phyloP scores from a whole-genome alignment of 2,797 vertebrate genomes.

The Apodemus agrarius region DNA sequence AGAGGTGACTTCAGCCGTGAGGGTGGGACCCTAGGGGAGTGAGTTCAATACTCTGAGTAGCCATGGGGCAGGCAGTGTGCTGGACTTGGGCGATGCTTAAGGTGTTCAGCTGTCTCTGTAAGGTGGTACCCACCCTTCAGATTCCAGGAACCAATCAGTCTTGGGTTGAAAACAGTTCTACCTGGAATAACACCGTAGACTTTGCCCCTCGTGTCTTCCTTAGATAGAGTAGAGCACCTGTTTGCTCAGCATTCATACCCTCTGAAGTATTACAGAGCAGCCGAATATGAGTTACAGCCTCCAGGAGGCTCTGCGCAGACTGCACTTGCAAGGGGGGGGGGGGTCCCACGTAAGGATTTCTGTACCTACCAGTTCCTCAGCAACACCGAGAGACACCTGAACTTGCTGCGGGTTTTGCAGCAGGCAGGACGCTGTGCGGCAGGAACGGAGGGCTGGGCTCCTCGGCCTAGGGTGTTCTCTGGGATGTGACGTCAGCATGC shows the following conservation, averaged over 20 bases:
- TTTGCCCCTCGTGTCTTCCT: background rate
- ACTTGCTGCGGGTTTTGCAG: background rate
- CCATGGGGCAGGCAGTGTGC: background rate
- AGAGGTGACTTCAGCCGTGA: background rate
- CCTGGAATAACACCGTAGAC: background rate
- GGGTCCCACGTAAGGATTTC: background rate
- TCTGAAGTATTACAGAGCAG: background rate
- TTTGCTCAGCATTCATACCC: background rate
- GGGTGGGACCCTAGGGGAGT: too few relatives aligned
- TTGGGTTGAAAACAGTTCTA: background rate
- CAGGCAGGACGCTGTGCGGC: background rate
- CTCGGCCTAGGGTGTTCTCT: background rate
- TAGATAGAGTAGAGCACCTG: background rate
- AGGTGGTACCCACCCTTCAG: background rate
- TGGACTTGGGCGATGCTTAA: background rate
- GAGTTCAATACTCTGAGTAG: background rate
- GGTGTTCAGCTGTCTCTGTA: background rate
- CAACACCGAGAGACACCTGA: background rate
- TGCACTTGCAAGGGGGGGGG: background rate
- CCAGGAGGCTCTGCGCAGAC: background rate
- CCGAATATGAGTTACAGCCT: background rate
- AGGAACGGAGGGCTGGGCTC: background rate
- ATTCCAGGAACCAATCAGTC: background rate
- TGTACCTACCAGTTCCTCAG: background rate
- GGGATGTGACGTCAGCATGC: background rate